These are phyloP conservation scores for Turritopsis rubra DNA, from an alignment of 30 jellyfish, hydroid and myxozoan genomes.

Conservation along the genomic window DNA sequence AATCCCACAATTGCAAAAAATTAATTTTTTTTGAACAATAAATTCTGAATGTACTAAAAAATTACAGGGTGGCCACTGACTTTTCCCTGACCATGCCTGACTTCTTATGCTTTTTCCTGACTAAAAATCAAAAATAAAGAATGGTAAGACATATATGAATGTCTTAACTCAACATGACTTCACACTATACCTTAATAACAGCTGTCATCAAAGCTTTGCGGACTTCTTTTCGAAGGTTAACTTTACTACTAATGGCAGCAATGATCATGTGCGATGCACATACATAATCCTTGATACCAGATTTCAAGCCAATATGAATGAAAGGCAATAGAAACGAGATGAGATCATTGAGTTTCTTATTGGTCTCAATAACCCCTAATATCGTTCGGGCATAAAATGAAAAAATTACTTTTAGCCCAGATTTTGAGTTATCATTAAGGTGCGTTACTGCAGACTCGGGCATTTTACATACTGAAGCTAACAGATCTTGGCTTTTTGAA, in stretches of 20 bases:
- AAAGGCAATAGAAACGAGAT: conserved; percentile 46
- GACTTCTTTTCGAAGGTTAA: conserved; percentile 34
- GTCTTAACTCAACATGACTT: no score
- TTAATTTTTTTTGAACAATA: no score
- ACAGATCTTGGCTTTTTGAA: conserved; percentile 31
- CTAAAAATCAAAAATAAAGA: no score
- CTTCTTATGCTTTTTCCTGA: no score
- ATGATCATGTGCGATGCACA: conserved; percentile 61
- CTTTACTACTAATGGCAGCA: conserved; percentile 39
- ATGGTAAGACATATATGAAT: no score
- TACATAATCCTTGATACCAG: conserved; percentile 42
- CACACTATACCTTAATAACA: conserved; percentile 42
- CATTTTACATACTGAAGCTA: conserved; percentile 51
- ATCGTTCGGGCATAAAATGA: conserved; percentile 63
- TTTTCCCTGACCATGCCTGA: no score
- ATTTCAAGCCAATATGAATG: conserved; percentile 54
- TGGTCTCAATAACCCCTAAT: conserved; percentile 45
- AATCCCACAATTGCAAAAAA: no score
- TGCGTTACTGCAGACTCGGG: conserved; percentile 40
- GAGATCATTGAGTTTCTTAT: conserved; percentile 30
- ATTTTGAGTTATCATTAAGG: conserved; percentile 21
- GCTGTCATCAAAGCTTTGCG: conserved; percentile 36
- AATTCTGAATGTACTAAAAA: no score
- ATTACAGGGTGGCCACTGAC: no score
- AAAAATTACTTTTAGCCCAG: conserved; percentile 38